Conservation (phyloP, 2,797 vertebrate genomes). For the Pipistrellus nathusii region DNA sequence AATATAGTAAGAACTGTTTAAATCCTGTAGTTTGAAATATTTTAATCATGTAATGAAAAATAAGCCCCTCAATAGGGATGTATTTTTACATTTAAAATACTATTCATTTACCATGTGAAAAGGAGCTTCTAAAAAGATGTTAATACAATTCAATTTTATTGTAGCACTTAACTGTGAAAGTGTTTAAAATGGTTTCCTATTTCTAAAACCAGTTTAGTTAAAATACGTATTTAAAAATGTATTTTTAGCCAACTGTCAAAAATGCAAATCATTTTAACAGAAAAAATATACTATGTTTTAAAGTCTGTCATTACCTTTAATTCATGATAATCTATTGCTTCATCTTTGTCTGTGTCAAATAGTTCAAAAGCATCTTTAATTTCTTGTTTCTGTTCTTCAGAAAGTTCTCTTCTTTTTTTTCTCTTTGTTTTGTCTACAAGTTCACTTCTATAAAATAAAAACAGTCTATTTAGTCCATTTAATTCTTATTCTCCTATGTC, state of each 20-base stretch:
- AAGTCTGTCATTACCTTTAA: slow-evolving; percentile 90
- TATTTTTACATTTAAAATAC: slow-evolving; percentile 49
- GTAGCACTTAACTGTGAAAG: slow-evolving; percentile 7
- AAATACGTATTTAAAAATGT: slow-evolving; percentile 51
- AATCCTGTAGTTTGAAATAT: background rate
- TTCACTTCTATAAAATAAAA: slow-evolving; percentile 87
- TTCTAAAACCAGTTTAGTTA: slow-evolving; percentile 56
- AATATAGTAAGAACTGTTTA: slow-evolving; percentile 26
- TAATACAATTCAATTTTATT: slow-evolving; percentile 40
- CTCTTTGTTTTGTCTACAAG: slow-evolving; percentile 91
- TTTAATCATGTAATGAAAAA: slow-evolving; percentile 49
- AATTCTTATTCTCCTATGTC: background rate
- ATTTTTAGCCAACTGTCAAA: slow-evolving; percentile 42
- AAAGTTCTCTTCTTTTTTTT: slow-evolving; percentile 93
- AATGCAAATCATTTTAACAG: slow-evolving; percentile 21
- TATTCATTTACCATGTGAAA: slow-evolving; percentile 54
- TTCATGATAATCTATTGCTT: slow-evolving; percentile 95
- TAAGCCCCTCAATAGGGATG: background rate
- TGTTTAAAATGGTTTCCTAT: slow-evolving; percentile 48
- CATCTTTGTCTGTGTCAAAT: slow-evolving; percentile 95
- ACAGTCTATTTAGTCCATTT: slow-evolving; percentile 48
- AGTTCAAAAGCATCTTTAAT: slow-evolving; percentile 96
- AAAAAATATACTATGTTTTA: slow-evolving; percentile 6
- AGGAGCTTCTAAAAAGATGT: slow-evolving; percentile 51
- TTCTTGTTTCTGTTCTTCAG: slow-evolving; percentile 94